Conservation (phyloP, 2,888 invertebrate genomes). For the Epirrhoe tristata region DNA sequence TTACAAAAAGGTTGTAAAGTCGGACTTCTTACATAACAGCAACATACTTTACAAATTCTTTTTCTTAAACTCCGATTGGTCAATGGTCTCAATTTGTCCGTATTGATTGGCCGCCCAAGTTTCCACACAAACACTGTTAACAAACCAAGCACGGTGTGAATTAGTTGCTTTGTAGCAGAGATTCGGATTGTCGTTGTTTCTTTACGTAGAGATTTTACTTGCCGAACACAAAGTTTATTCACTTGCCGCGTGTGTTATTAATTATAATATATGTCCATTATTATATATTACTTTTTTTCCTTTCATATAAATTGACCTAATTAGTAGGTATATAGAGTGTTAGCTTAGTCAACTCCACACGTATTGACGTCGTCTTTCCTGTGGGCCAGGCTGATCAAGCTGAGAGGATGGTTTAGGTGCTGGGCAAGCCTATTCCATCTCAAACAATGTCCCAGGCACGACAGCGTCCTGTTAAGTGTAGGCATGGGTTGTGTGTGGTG, state of each 20-base stretch:
- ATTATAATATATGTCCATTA: background rate
- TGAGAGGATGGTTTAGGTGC: too few species aligned
- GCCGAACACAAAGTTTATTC: background rate
- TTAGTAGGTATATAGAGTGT: too few species aligned
- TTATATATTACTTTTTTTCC: background rate
- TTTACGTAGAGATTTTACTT: background rate
- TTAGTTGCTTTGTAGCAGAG: constrained; percentile 11
- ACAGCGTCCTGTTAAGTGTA: too few species aligned
- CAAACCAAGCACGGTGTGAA: constrained; percentile 15
- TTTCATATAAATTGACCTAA: background rate
- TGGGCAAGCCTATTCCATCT: too few species aligned
- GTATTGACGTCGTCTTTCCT: too few species aligned
- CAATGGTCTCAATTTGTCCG: constrained; percentile 1
- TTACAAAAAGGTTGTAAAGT: too few species aligned
- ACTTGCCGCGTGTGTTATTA: background rate
- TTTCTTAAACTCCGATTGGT: background rate
- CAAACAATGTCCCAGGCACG: too few species aligned
- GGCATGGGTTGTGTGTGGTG: too few species aligned
- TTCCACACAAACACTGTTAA: constrained; percentile 18
- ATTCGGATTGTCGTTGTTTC: constrained; percentile 3
- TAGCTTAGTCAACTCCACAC: too few species aligned
- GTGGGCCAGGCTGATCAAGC: too few species aligned
- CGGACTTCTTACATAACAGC: too few species aligned
- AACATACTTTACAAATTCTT: background rate
- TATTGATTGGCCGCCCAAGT: constrained; percentile 16